A percentile compares a stretch with the other conserved stretches of the same genome.
These are phyloP conservation scores for Drosophila sturtevanti DNA, from an alignment of 1,140 invertebrate genomes.

Conservation along the genomic window DNA sequence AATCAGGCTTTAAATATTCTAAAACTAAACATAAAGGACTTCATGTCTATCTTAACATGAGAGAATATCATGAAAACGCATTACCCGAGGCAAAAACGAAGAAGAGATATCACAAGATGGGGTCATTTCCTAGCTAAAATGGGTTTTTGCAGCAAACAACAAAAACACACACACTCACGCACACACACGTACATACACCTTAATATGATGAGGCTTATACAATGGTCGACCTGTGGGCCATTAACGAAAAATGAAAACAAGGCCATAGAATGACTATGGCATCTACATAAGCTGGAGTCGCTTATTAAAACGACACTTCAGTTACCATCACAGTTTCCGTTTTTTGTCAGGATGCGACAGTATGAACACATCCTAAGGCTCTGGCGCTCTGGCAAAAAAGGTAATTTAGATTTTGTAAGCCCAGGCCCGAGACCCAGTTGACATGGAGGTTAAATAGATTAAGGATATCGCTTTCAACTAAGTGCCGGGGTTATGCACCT, in stretches of 20 bases:
- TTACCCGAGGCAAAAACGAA: background rate
- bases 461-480: slow-evolving; percentile 73
- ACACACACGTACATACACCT: background rate
- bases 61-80: slow-evolving; percentile 4
- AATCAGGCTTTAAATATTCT: slow-evolving; percentile 7
- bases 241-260: slow-evolving; percentile 72
- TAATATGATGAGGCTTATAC: slow-evolving; percentile 53
- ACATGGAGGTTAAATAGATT: slow-evolving; percentile 79
- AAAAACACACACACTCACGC: slow-evolving; percentile 22
- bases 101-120: background rate
- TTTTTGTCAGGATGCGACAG: slow-evolving; percentile 61
- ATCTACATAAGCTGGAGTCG: slow-evolving; percentile 43
- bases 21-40: slow-evolving; percentile 1
- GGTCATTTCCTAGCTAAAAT: slow-evolving; percentile 63
- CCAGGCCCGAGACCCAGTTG: slow-evolving; percentile 46
- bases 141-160: slow-evolving; percentile 35
- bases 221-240: slow-evolving; percentile 75
- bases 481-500: slow-evolving; percentile 53
- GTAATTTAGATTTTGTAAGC: slow-evolving; percentile 71
- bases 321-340: background rate
- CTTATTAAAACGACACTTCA: slow-evolving; percentile 78
- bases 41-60: background rate
- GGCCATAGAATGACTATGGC: slow-evolving; percentile 26
- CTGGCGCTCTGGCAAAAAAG: slow-evolving; percentile 39
- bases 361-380: slow-evolving; percentile 61